Evolutionary conservation across 1,140 invertebrate species (phyloP), one percentile per base, ranked within the genome.

Genomic region (Leptopilina boulardi): DNA sequence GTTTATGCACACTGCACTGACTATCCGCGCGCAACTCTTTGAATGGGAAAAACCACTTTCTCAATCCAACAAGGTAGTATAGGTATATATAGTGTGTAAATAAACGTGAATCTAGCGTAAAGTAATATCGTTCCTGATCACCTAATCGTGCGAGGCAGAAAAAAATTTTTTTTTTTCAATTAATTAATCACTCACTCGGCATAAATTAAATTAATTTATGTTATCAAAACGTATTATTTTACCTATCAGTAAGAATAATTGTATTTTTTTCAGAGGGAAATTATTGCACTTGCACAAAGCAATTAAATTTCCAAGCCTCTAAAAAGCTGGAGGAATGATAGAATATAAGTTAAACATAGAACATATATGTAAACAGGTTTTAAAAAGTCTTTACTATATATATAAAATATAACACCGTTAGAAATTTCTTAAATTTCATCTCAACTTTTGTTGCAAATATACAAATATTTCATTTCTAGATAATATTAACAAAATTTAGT

Each of bases 161-260:
- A 66, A 59, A 66, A 66, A 51, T 38, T 38, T n/a, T n/a, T n/a
- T n/a, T n/a, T n/a, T n/a, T 5, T 30, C 23, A 26, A 66, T 34
- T 66, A 66, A 66, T 66, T 11, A 30, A 30, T 34, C 23, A 66
- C 6, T n/a, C 26, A 66, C 26, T 66, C n/a, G 59, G 15, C 26
- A 66, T 66, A 66, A 66, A n/a, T 66, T 34, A 10, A 66, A 8
- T 66, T 26, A 15, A 66, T 15, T 66, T 30, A 66, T 15, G 15
- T 66, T 34, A 66, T 30, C 59, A 23, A 23, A 23, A 23, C 21
- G 34, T 38, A 23, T 59, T 59, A 23, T 23, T 59, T 59, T 19
- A 59, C 72, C 5, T 54, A 23, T 73, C 54, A 70, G 44, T 42
- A 66, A 74, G 70, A 71, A 71, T 74, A 71, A 59, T 23, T 51